phyloP scores from a whole-genome alignment of 2,888 invertebrate species.

The Dicranocentrus wangi region DNA sequence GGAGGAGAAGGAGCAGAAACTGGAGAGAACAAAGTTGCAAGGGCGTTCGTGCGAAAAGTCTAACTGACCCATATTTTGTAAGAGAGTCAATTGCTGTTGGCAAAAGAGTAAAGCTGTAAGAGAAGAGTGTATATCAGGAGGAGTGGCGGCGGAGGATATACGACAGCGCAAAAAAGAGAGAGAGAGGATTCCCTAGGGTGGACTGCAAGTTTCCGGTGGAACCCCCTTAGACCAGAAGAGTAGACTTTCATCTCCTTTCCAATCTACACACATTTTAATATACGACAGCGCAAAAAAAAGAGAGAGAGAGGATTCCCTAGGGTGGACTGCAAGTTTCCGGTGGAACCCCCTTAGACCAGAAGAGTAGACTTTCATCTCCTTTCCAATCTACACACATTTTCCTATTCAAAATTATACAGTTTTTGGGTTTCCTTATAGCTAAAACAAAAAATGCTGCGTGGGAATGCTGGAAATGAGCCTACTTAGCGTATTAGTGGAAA shows the following conservation, averaged over 20 bases:
- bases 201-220: slow-evolving; percentile 63
- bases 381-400: not conserved
- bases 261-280: not conserved
- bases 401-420: too few species aligned
- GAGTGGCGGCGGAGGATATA: slow-evolving; percentile 4
- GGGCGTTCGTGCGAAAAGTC: slow-evolving; percentile 66
- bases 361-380: not conserved
- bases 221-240: slow-evolving; percentile 5
- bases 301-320: slow-evolving; percentile 25
- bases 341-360: slow-evolving; percentile 23
- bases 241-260: not conserved
- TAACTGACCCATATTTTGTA: slow-evolving; percentile 65
- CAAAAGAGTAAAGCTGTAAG: slow-evolving; percentile 29
- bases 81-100: slow-evolving; percentile 60
- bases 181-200: slow-evolving; percentile 38
- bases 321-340: slow-evolving; percentile 64
- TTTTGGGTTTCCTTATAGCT: too few species aligned
- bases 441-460: too few species aligned
- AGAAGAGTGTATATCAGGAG: slow-evolving; percentile 3
- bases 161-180: too few species aligned
- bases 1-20: slow-evolving; percentile 13
- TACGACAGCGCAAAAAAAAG: too few species aligned
- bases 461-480: too few species aligned
- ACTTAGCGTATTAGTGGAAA: not conserved
- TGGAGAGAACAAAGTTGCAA: slow-evolving; percentile 53